A percentile compares a stretch with the other conserved stretches of the same genome.
Evolutionary conservation across 2,888 invertebrate genomes (phyloP).

Genomic region (Acronicta psi): DNA sequence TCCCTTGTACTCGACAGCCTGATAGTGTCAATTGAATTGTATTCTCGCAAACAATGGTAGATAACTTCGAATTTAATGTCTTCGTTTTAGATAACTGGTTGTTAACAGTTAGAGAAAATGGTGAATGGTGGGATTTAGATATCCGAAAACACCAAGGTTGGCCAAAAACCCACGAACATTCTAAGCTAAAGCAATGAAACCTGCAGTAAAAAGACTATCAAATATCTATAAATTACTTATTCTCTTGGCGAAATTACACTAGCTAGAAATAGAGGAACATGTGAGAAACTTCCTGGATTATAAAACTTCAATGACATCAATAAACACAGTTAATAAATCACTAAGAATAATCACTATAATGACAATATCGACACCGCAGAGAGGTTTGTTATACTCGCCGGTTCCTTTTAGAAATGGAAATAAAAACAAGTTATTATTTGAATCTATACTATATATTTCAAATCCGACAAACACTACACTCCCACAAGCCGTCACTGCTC

Average conservation of each 20-base stretch:
- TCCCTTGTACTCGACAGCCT: constrained; percentile 1
- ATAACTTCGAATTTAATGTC: constrained; percentile 29
- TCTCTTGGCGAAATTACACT: constrained; percentile 29
- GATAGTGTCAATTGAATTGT: constrained; percentile 16
- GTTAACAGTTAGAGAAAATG: constrained; percentile 27
- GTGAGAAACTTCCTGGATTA: constrained; percentile 27
- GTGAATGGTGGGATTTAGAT: constrained; percentile 35
- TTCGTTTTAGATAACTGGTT: constrained; percentile 22
- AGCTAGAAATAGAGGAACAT: constrained; percentile 20
- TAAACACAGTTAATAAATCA: constrained; percentile 13
- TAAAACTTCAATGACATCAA: constrained; percentile 21
- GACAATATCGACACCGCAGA: background rate
- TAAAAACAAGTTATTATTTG: no score
- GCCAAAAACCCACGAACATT: constrained; percentile 18
- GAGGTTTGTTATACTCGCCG: no score
- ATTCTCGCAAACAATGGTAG: constrained; percentile 33
- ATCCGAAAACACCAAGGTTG: constrained; percentile 34
- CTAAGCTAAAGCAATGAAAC: constrained; percentile 31
- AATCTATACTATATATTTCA: background rate
- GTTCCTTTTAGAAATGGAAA: background rate
- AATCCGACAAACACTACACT: constrained; percentile 6
- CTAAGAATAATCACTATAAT: background rate
- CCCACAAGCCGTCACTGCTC: constrained; percentile 9
- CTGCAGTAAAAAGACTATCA: constrained; percentile 43
- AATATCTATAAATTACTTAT: constrained; percentile 46